phyloP scores from a whole-genome alignment of 2,113 vertebrate genomes.

The Thalassarche chlororhynchos region DNA sequence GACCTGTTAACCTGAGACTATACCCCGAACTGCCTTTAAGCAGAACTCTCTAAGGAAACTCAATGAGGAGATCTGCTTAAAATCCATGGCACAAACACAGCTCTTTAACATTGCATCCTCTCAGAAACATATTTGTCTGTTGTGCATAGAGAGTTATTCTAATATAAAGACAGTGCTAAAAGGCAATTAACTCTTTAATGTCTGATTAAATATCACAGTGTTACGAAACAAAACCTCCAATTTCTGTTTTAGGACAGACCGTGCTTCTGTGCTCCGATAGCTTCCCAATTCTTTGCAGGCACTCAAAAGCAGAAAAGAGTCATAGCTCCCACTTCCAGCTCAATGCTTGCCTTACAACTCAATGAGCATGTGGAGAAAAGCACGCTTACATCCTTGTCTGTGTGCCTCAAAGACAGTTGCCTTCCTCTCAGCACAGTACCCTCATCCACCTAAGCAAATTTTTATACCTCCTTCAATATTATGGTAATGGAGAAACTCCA shows the following conservation, averaged over 20 bases:
- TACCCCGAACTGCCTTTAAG: fast-evolving
- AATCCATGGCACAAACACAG: not conserved
- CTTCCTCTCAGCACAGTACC: not conserved
- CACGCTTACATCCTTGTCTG: not conserved
- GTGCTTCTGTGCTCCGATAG: not conserved
- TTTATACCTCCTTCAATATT: not conserved
- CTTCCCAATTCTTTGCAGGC: not conserved
- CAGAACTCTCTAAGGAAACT: not conserved
- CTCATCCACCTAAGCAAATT: not conserved
- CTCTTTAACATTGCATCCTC: not conserved
- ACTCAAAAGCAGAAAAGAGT: not conserved
- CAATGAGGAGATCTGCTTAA: not conserved
- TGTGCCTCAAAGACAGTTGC: not conserved
- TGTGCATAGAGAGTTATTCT: not conserved
- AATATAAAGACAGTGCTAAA: not conserved
- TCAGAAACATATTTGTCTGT: not conserved
- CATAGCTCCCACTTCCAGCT: not conserved
- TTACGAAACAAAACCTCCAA: not conserved
- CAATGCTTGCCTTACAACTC: not conserved
- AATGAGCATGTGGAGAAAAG: not conserved
- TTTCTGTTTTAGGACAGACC: not conserved
- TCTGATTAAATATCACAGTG: not conserved
- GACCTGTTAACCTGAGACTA: not conserved
- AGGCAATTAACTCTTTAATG: not conserved
- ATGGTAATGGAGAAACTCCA: not conserved